Base-by-base conservation (phyloP, 2,113 vertebrate species). In the Oreotrochilus melanogaster region DNA sequence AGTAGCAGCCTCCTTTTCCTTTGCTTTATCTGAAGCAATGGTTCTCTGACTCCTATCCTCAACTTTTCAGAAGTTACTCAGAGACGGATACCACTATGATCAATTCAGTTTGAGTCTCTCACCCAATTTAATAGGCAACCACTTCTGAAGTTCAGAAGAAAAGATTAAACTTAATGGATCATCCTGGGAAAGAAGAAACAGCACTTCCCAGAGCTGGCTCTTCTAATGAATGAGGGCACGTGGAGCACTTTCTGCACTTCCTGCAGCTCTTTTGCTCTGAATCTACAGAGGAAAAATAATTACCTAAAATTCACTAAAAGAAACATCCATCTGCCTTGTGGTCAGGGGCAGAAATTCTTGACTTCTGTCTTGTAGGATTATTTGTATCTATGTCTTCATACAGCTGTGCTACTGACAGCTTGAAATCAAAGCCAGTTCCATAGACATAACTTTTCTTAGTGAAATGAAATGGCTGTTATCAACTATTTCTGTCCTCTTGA, bases 161-260 rank as follows among this genome's bases (percentile, higher is more conserved):
- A 78, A 45, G 48, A 30, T 64, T 51, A 70, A 70, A 47, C 31
- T 33, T 51, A 37, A 3, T 19, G 51, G 48, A 50, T 51, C 22
- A 39, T 18, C 0, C 0, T 2, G 4, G 25, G 62, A 27, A 72
- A 25, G 13, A 76, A 66, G 61, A 21, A 88, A 11, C 16, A 39
- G n/a, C 5, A 43, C 43, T 48, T 78, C 31, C 35, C n/a, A 79
- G 65, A 79, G 30, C 21, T 25, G 21, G 31, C 39, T 86, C 35
- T 82, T 69, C 31, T 28, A 24, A 58, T 12, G 22, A 73, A 33
- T 19, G 78, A 31, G 54, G 21, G 53, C 33, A 70, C 48, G 35
- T 0, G 0, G 6, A 64, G 2, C 35, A 48, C 27, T 74, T 64
- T 10, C n/a, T 82, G 21, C 28, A 43, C 22, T 23, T 47, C n/a